A percentile compares a stretch with the other conserved stretches of the same genome.
These are phyloP conservation scores for Cerceris ruficornis DNA, from an alignment of 2,888 invertebrate genomes.

Conservation along the genomic window DNA sequence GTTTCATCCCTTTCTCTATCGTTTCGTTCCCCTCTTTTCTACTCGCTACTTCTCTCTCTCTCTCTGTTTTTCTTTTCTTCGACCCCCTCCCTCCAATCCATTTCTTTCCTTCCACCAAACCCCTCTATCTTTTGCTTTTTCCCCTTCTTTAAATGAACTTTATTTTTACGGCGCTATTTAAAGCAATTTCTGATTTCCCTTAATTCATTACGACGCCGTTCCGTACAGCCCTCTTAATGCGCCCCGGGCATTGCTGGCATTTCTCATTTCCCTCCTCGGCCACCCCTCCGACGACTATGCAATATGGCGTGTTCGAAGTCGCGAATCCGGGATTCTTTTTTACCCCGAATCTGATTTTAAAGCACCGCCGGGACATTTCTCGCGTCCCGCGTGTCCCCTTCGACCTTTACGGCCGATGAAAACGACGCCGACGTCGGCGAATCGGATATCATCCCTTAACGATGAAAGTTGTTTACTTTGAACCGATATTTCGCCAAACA, in stretches of 20 bases:
- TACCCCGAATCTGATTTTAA: too few species aligned
- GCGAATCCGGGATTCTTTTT: slow-evolving; percentile 22
- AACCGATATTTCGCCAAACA: too few species aligned
- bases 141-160: slow-evolving; percentile 74
- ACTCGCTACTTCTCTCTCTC: slow-evolving; percentile 34
- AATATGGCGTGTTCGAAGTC: slow-evolving; percentile 27
- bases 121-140: slow-evolving; percentile 47
- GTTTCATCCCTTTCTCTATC: slow-evolving; percentile 40
- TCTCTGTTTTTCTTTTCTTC: slow-evolving; percentile 26
- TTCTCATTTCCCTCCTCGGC: slow-evolving; percentile 57
- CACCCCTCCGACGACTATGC: slow-evolving; percentile 10
- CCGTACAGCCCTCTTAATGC: slow-evolving; percentile 76
- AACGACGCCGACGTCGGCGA: too few species aligned
- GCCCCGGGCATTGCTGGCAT: slow-evolving; percentile 62
- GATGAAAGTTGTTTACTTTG: too few species aligned
- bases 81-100: slow-evolving; percentile 40
- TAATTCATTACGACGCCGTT: slow-evolving; percentile 80
- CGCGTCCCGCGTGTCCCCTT: too few species aligned
- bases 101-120: not conserved
- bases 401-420: too few species aligned
- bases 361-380: too few species aligned
- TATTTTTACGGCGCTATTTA: slow-evolving; percentile 80
- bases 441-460: too few species aligned
- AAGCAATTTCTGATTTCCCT: slow-evolving; percentile 81
- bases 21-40: slow-evolving; percentile 34